A percentile compares a stretch with the other conserved stretches of the same genome.
Evolutionary conservation across 2,888 invertebrate species (phyloP).

Genomic region (Sinotaia quadrata): DNA sequence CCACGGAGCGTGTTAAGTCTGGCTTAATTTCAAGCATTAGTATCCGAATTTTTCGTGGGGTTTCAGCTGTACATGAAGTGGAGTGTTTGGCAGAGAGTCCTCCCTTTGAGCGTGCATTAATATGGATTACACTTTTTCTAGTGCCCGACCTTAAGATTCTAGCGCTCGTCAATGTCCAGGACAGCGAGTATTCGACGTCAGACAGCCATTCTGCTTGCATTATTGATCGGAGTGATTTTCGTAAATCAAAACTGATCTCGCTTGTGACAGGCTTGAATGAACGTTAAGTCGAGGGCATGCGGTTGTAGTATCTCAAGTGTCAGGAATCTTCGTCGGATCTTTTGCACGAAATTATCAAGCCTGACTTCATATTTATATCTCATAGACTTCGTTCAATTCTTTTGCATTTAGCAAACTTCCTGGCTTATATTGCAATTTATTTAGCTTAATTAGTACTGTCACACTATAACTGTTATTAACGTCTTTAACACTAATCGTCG

Average conservation of each 20-base stretch:
- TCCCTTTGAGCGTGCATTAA: neutral
- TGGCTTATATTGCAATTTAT: too few relatives aligned
- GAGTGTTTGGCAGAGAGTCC: constrained; percentile 6
- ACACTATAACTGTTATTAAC: too few relatives aligned
- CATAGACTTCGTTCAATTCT: too few relatives aligned
- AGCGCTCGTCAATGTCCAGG: constrained; percentile 16
- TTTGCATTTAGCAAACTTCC: too few relatives aligned
- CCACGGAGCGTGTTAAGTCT: too few relatives aligned
- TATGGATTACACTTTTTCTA: constrained; percentile 7
- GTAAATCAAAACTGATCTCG: neutral
- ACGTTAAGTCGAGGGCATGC: too few relatives aligned
- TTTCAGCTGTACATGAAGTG: constrained; percentile 10
- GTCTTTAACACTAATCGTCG: too few relatives aligned
- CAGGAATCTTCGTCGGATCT: too few relatives aligned
- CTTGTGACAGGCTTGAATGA: neutral
- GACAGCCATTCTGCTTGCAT: constrained; percentile 7
- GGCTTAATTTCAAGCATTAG: constrained; percentile 15
- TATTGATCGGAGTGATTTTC: neutral
- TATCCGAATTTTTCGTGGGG: neutral
- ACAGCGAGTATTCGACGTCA: constrained; percentile 16
- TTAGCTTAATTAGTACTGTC: too few relatives aligned
- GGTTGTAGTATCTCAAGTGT: too few relatives aligned
- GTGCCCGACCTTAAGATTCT: neutral
- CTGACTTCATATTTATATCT: too few relatives aligned
- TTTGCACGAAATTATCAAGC: too few relatives aligned